A percentile compares a stretch with the other conserved stretches of the same genome.
Evolutionary conservation across 2,797 vertebrate species (phyloP).

Genomic region (Choloepus didactylus): DNA sequence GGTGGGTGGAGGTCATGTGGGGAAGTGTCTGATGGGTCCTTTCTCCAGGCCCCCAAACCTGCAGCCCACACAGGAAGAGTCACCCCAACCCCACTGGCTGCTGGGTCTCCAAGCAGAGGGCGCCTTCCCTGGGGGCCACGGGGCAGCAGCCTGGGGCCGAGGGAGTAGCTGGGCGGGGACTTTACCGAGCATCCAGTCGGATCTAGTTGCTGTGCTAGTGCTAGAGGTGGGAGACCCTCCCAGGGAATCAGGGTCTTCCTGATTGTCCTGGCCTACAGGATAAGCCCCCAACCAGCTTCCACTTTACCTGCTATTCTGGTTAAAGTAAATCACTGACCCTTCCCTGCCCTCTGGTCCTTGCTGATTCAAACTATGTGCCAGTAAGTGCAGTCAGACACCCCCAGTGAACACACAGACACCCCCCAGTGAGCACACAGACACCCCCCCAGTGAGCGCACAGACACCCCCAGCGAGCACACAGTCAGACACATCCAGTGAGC

Average conservation of each 20-base stretch:
- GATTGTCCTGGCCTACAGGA: not conserved
- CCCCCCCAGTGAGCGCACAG: fast-evolving
- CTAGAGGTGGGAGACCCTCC: not conserved
- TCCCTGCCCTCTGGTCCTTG: not conserved
- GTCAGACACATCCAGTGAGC: too few species aligned
- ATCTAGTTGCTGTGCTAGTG: not conserved
- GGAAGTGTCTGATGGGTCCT: not conserved
- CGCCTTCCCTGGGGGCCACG: not conserved
- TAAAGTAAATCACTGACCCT: not conserved
- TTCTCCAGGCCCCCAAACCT: not conserved
- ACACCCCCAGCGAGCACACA: too few species aligned
- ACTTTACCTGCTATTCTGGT: not conserved
- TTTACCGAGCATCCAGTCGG: too few species aligned
- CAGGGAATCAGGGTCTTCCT: not conserved
- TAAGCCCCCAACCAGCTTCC: not conserved
- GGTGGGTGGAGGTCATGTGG: not conserved
- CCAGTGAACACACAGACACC: too few species aligned
- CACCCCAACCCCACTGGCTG: fast-evolving
- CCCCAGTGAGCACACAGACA: not conserved
- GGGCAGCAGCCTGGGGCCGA: not conserved
- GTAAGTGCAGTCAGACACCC: too few species aligned
- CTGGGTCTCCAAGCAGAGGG: not conserved
- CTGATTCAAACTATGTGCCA: not conserved
- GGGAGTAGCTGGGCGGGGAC: not conserved
- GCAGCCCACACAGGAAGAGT: not conserved